A percentile compares a stretch with the other conserved stretches of the same genome.
Evolutionary conservation across 2,113 vertebrate genomes (phyloP).

Genomic region (Callaeas wilsoni): DNA sequence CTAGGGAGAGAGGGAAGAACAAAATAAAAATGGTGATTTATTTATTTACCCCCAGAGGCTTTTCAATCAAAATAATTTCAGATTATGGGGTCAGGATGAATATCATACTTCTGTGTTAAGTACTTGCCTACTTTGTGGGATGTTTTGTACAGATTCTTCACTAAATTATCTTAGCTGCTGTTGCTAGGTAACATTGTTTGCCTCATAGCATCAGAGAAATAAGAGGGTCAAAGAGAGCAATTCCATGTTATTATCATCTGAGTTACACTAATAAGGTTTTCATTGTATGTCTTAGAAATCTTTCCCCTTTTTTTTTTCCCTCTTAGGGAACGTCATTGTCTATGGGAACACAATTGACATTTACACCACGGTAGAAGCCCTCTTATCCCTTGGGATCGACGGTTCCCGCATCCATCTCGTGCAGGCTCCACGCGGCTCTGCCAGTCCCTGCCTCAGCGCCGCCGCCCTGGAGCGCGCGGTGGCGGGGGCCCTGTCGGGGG

Average conservation of each 20-base stretch:
- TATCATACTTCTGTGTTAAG: constrained; percentile 67
- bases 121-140: constrained; percentile 76
- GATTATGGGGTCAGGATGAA: constrained; percentile 59
- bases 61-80: constrained; percentile 66
- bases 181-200: constrained; percentile 79
- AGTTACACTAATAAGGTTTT: constrained; percentile 67
- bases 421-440: constrained; percentile 53
- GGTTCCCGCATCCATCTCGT: constrained; percentile 81
- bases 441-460: constrained; percentile 67
- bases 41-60: neutral
- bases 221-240: constrained; percentile 69
- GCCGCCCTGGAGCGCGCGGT: constrained; percentile 56
- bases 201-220: constrained; percentile 73
- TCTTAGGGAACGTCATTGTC: constrained; percentile 81
- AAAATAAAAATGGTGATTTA: neutral
- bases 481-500: constrained; percentile 31
- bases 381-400: constrained; percentile 76
- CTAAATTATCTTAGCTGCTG: constrained; percentile 74
- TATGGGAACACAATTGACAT: constrained; percentile 85
- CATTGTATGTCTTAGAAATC: constrained; percentile 48
- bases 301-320: neutral
- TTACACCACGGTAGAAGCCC: constrained; percentile 77
- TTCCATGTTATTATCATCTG: constrained; percentile 65
- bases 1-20: neutral
- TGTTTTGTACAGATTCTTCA: constrained; percentile 74